Percentiles rank a stretch among this genome's conserved stretches.
Evolutionary conservation across 2,797 vertebrate species (phyloP).

Genomic region (Malurus leucopterus): DNA sequence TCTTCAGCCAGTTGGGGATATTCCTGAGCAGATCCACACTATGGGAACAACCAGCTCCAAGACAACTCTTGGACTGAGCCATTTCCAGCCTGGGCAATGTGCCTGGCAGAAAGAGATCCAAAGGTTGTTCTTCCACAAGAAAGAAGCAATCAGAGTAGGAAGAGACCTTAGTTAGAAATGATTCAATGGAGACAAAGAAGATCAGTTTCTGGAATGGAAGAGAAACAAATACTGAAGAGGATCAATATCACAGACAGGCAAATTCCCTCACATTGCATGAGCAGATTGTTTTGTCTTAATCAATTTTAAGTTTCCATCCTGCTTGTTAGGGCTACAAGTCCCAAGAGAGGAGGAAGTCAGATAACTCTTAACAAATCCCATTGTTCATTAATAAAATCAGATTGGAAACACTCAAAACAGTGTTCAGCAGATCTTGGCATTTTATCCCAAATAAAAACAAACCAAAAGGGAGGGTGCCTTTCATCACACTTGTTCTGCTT

Average conservation of each 20-base stretch:
- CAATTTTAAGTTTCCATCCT: neutral
- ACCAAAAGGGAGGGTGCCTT: neutral
- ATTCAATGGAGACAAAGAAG: neutral
- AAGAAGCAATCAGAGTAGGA: neutral
- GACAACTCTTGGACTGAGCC: neutral
- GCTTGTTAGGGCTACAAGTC: neutral
- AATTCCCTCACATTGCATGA: neutral
- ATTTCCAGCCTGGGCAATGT: neutral
- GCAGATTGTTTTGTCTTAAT: neutral
- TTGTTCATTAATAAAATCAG: neutral
- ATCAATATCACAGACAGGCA: neutral
- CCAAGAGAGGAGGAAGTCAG: neutral
- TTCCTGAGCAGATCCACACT: neutral
- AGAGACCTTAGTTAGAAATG: neutral
- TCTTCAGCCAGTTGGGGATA: neutral
- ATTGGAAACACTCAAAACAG: neutral
- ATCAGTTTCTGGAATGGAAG: neutral
- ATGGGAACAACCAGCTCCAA: neutral
- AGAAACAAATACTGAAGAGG: neutral
- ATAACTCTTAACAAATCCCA: neutral
- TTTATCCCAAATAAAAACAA: neutral
- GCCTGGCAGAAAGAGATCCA: neutral
- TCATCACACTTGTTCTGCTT: rapidly evolving
- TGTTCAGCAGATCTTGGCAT: neutral
- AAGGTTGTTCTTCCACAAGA: neutral